Base-by-base conservation (phyloP, 2,797 vertebrate species). In the Merluccius polli region DNA sequence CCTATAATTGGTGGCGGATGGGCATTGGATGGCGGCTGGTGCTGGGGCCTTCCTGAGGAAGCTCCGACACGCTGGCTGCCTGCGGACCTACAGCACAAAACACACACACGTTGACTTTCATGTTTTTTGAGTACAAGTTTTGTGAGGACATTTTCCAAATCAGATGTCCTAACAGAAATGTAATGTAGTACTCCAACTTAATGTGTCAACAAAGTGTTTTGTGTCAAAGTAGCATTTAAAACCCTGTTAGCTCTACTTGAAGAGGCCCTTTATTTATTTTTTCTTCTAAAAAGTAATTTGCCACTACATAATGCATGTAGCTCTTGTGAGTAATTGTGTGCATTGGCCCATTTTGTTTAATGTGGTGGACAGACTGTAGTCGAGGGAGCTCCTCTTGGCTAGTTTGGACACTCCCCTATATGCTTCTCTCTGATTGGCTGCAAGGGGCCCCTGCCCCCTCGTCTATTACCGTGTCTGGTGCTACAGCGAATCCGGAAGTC, bases 401-500 rank as follows among this genome's bases (percentile, higher is more conserved):
- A n/a, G n/a, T n/a, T 98, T 99, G n/a, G 52, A 24, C 52, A 59
- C 52, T 27, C 59, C n/a, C 59, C 59, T 27, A 16, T 65, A 65
- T 13, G 59, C n/a, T 24, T 4, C 10, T 11, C n/a, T 65, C 59
- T 29, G 59, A 65, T 65, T 65, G 24, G 59, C 59, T 65, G n/a
- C 24, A 65, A 27, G 59, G 2, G 24, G 24, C 59, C 59, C 10
- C 59, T 16, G 2, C 59, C 59, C 59, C 59, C 59, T 12, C 10
- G 59, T 65, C 10, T 32, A 86, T 93, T 90, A 98, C 98, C 98
- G 0, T 96, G 95, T 84, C 96, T 98, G 92, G 94, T 93, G 81
- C 97, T 98, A 75, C 95, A 98, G 74, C 98, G 97, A 81, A 99
- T 97, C 90, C 98, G 93, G 90, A 98, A 99, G 86, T 99, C 98